Evolutionary conservation across 1,140 invertebrate genomes (phyloP), one percentile per base, ranked within the genome.

Genomic region (Hirudo medicinalis): DNA sequence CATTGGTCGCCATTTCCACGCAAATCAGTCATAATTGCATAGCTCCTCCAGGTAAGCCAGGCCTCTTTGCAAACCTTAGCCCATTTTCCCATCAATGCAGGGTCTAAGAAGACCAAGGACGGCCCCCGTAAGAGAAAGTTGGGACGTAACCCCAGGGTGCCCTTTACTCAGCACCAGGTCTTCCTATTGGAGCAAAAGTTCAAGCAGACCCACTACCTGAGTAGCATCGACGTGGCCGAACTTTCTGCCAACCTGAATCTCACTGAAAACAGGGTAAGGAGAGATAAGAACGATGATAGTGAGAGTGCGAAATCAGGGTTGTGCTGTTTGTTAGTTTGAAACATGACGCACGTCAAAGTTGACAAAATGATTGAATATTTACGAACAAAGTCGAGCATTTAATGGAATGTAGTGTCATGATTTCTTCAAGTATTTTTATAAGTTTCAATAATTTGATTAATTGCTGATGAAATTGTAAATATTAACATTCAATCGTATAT

Each of bases 91-190:
- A 22, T 53, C 17, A 70, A 70, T 49, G 29, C 73, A 79, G 78
- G 78, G 66, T 67, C 75, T 69, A 74, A 80, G 77, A 77, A 83
- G 78, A 79, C 76, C 57, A 77, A 78, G 9, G 78, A 77, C 22
- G 71, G 74, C 0, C 27, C 40, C 2, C 84, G 80, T 78, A 85
- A 81, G 75, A 78, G 83, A 76, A 78, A 81, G 71, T 79, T 78
- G 49, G 86, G 86, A 5, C 81, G 86, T 11, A 86, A 87, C 76
- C 86, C 87, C 0, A 81, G 87, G 36, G 86, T 87, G 71, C 87
- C 87, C 13, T 88, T 87, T 76, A 86, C 86, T 0, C 83, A 84
- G 8, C 80, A 83, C 32, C 86, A 88, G 75, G 79, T 88, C 4
- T 78, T 83, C 6, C 77, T 85, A 0, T 76, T 88, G 66, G 87